Percentiles rank a stretch among this genome's conserved stretches.
Evolutionary conservation across 2,113 vertebrate species (phyloP).

Genomic region (Penelope pileata): DNA sequence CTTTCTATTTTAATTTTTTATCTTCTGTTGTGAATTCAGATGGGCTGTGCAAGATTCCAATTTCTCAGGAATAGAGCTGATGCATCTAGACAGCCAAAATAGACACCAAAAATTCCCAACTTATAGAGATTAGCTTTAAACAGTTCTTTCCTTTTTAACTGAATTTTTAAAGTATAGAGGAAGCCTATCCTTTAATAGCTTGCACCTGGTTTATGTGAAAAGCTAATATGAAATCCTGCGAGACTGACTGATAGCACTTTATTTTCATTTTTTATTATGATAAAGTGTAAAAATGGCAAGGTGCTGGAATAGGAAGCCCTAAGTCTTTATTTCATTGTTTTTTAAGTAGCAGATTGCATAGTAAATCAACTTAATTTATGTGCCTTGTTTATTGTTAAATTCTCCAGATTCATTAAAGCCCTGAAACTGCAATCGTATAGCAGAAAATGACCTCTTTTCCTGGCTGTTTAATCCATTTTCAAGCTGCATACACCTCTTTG

Average conservation of each 20-base stretch:
- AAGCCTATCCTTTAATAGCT: neutral
- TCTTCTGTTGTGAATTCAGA: neutral
- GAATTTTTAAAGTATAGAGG: neutral
- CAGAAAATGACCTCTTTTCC: slow-evolving; percentile 11
- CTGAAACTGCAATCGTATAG: neutral
- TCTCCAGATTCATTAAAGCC: slow-evolving; percentile 25
- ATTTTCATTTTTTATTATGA: neutral
- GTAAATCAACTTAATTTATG: slow-evolving; percentile 27
- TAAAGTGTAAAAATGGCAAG: neutral
- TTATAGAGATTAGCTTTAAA: neutral
- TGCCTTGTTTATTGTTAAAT: slow-evolving; percentile 3
- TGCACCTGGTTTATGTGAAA: slow-evolving; percentile 37
- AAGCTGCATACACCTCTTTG: slow-evolving; percentile 11
- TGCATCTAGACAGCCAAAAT: neutral
- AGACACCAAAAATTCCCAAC: neutral
- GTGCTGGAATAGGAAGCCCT: neutral
- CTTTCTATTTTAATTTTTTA: neutral
- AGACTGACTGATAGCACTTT: neutral
- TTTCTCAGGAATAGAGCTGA: neutral
- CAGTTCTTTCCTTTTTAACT: slow-evolving; percentile 12
- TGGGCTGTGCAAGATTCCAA: neutral
- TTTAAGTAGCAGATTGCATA: slow-evolving; percentile 35
- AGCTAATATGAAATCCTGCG: neutral
- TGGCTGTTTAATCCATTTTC: slow-evolving; percentile 7
- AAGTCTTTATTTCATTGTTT: neutral